Conservation (phyloP, 2,888 invertebrate genomes). For the Matsumyia berberina region DNA sequence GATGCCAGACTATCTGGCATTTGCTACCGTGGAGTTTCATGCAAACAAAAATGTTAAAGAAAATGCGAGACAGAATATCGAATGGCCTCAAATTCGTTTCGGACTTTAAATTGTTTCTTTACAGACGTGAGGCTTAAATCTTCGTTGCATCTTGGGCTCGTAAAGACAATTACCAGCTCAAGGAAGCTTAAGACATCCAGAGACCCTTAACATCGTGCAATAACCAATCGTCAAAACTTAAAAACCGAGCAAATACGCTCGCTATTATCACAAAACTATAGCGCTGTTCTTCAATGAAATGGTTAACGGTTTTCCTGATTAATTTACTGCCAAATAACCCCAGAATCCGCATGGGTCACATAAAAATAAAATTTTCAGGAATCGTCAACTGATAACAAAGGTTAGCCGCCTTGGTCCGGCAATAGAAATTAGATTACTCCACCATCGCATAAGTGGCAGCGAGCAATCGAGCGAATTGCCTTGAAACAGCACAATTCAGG, state of each 20-base stretch:
- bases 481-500: constrained; percentile 40
- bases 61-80: too few species aligned
- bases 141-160: too few species aligned
- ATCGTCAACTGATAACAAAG: constrained; percentile 53
- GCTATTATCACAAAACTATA: neutral
- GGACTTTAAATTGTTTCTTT: too few species aligned
- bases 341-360: constrained; percentile 52
- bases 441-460: neutral
- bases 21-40: too few species aligned
- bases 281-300: constrained; percentile 1
- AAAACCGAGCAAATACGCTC: neutral
- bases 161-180: too few species aligned
- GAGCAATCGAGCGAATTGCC: constrained; percentile 10
- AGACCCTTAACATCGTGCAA: too few species aligned
- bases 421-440: constrained; percentile 49
- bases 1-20: too few species aligned
- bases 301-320: constrained; percentile 38
- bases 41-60: too few species aligned
- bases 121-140: too few species aligned
- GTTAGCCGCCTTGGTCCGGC: constrained; percentile 44
- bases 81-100: too few species aligned
- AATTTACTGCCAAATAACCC: constrained; percentile 44
- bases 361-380: constrained; percentile 45
- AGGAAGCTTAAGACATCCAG: too few species aligned
- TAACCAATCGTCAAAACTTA: too few species aligned